A percentile compares a stretch with the other conserved stretches of the same genome.
phyloP scores from a whole-genome alignment of 2,888 invertebrate genomes.

The Meiosimyza platycephala region DNA sequence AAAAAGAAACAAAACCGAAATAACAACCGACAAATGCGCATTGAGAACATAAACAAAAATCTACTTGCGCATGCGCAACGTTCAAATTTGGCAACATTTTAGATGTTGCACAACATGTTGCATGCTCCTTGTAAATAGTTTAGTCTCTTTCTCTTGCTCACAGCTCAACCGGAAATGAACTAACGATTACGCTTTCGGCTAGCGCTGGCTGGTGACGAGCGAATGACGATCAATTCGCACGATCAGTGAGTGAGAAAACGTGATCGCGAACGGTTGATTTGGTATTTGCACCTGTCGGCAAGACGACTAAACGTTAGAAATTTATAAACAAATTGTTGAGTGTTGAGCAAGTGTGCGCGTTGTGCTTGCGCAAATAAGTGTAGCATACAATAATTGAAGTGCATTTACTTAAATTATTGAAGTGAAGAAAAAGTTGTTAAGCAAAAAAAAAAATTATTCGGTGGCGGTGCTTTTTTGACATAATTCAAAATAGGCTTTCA shows the following conservation, averaged over 20 bases:
- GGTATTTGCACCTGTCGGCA: slow-evolving; percentile 56
- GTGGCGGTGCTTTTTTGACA: too few relatives aligned
- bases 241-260: slow-evolving; percentile 64
- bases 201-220: slow-evolving; percentile 34
- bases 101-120: not conserved
- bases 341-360: not conserved
- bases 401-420: too few relatives aligned
- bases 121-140: not conserved
- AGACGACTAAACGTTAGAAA: not conserved
- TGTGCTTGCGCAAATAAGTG: too few relatives aligned
- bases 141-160: not conserved
- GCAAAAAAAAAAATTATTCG: too few relatives aligned
- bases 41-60: slow-evolving; percentile 21
- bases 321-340: not conserved
- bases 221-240: slow-evolving; percentile 45
- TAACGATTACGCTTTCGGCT: not conserved
- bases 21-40: slow-evolving; percentile 17
- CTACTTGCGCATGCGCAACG: slow-evolving; percentile 17
- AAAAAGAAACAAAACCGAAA: not conserved
- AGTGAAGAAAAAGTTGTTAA: too few relatives aligned
- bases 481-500: too few relatives aligned
- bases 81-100: slow-evolving; percentile 1
- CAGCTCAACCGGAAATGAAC: slow-evolving; percentile 30
- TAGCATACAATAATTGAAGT: too few relatives aligned
- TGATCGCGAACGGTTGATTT: slow-evolving; percentile 61